phyloP scores from a whole-genome alignment of 2,797 vertebrate genomes.

The Gallinago solitaria region DNA sequence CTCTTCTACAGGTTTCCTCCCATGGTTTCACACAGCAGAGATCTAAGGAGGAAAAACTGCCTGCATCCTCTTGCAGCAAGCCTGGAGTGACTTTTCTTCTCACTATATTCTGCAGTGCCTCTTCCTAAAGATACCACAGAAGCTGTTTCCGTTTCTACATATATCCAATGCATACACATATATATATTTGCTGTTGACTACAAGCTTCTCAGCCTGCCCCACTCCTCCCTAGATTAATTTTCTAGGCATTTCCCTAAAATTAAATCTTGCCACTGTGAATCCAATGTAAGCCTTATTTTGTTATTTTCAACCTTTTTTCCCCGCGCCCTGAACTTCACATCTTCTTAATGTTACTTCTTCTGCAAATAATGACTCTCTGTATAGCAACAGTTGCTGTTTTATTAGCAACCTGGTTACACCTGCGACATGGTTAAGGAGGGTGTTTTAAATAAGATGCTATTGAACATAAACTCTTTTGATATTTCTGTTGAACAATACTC shows the following conservation, averaged over 20 bases:
- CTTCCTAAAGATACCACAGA: neutral
- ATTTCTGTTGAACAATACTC: neutral
- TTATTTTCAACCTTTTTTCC: neutral
- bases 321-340: neutral
- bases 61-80: fast-evolving
- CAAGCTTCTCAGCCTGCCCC: neutral
- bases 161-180: neutral
- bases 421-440: neutral
- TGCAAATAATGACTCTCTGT: neutral
- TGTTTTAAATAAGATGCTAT: neutral
- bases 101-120: neutral
- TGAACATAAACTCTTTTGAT: neutral
- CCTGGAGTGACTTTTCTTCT: neutral
- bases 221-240: neutral
- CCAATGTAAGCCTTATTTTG: neutral
- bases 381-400: neutral
- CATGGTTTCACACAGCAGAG: neutral
- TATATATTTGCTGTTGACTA: neutral
- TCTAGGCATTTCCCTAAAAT: neutral
- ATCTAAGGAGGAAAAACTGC: neutral
- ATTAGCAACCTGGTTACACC: neutral
- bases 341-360: neutral
- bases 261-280: neutral
- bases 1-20: neutral
- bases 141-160: neutral